Evolutionary conservation across 2,888 invertebrate species (phyloP).

Genomic region (Plagodis pulveraria): DNA sequence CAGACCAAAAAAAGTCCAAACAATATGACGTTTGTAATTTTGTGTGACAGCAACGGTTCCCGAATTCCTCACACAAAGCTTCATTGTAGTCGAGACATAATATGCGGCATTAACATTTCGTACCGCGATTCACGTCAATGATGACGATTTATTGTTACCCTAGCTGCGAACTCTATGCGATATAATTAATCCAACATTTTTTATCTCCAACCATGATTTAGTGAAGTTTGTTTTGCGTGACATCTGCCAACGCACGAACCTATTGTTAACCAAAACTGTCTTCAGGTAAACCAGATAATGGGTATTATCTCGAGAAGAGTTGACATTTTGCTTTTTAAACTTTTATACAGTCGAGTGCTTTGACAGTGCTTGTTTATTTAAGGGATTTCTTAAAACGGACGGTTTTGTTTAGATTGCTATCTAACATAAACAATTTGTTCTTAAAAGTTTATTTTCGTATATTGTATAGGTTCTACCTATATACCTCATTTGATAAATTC

Average conservation of each 20-base stretch:
- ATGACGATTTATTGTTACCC: constrained; percentile 80
- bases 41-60: constrained; percentile 60
- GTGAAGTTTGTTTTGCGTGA: constrained; percentile 81
- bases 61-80: constrained; percentile 74
- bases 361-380: constrained; percentile 75
- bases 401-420: constrained; percentile 63
- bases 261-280: constrained; percentile 69
- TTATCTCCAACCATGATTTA: constrained; percentile 70
- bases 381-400: constrained; percentile 55
- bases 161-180: constrained; percentile 59
- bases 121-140: constrained; percentile 79
- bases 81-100: constrained; percentile 79
- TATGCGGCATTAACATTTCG: constrained; percentile 81
- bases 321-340: constrained; percentile 75
- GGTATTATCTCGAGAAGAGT: constrained; percentile 77
- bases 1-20: constrained; percentile 57
- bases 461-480: neutral
- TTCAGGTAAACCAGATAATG: constrained; percentile 80
- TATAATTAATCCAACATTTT: constrained; percentile 72
- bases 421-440: constrained; percentile 44
- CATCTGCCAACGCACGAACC: constrained; percentile 71
- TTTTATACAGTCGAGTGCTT: constrained; percentile 76
- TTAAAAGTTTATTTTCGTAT: constrained; percentile 16
- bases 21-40: constrained; percentile 64
- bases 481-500: neutral